Conservation (phyloP, 2,797 vertebrate genomes). For the Platalea minor region DNA sequence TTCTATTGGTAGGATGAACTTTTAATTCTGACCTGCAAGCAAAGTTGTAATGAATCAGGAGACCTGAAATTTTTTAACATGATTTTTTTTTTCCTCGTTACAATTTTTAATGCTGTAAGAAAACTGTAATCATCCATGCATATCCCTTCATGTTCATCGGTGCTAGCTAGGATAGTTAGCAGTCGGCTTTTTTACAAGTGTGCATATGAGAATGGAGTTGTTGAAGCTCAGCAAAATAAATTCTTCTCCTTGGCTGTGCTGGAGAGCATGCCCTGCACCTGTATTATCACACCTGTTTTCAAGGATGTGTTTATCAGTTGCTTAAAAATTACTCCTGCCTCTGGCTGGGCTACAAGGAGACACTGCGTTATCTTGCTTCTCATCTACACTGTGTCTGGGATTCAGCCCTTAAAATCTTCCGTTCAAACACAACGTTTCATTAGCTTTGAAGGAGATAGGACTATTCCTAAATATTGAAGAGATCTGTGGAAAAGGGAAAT, state of each 20-base stretch:
- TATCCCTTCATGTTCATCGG: not conserved
- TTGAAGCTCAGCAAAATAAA: conserved; percentile 13
- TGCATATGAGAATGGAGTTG: not conserved
- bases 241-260: not conserved
- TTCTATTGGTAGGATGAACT: not conserved
- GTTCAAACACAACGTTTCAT: not conserved
- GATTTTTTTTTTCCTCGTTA: not conserved
- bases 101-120: not conserved
- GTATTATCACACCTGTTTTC: conserved; percentile 53
- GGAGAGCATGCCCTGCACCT: not conserved
- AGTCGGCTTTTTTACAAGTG: not conserved
- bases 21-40: not conserved
- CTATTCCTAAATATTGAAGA: not conserved
- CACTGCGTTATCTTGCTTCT: conserved; percentile 7
- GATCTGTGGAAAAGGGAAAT: not conserved
- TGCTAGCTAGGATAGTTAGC: not conserved
- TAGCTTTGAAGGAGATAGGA: not conserved
- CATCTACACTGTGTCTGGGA: not conserved
- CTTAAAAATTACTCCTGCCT: conserved; percentile 26
- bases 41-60: not conserved
- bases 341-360: not conserved
- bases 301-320: conserved; percentile 37
- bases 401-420: not conserved
- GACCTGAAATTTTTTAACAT: not conserved
- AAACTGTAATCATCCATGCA: not conserved